Conservation (phyloP, 1,140 invertebrate species). For the Drosophila arawakana region DNA sequence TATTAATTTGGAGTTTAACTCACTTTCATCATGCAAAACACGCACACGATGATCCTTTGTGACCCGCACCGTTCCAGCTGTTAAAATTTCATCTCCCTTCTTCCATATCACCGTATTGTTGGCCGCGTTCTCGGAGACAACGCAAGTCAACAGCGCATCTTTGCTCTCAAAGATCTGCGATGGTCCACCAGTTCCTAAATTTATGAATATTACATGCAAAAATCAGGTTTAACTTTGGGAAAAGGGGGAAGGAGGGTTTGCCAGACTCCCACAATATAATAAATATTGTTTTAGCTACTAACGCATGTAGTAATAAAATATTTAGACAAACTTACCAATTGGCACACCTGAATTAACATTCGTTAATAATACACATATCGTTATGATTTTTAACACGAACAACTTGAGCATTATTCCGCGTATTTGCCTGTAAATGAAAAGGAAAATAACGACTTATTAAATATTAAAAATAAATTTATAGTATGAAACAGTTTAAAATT, state of each 20-base stretch:
- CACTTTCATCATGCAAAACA: constrained; percentile 90
- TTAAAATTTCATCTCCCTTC: constrained; percentile 89
- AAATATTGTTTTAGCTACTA: too few relatives aligned
- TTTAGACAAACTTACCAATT: constrained; percentile 66
- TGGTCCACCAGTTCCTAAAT: constrained; percentile 79
- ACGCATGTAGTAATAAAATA: too few relatives aligned
- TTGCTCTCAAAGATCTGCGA: constrained; percentile 88
- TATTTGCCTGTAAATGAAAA: constrained; percentile 61
- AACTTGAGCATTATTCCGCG: constrained; percentile 80
- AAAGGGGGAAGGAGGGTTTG: neutral
- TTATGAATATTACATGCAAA: constrained; percentile 1
- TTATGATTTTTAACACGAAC: constrained; percentile 68
- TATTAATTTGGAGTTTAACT: constrained; percentile 39
- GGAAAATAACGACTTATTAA: neutral
- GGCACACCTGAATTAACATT: constrained; percentile 81
- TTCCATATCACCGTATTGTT: constrained; percentile 90
- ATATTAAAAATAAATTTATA: constrained; percentile 4
- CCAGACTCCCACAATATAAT: neutral
- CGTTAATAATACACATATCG: constrained; percentile 78
- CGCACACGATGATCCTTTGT: constrained; percentile 89
- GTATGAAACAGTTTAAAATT: neutral
- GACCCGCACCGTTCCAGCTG: constrained; percentile 89
- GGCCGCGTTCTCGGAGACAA: constrained; percentile 88
- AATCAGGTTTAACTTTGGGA: neutral
- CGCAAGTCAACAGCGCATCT: constrained; percentile 91